A percentile compares a stretch with the other conserved stretches of the same genome.
phyloP scores from a whole-genome alignment of 2,888 invertebrate genomes.

The Hyalella azteca region DNA sequence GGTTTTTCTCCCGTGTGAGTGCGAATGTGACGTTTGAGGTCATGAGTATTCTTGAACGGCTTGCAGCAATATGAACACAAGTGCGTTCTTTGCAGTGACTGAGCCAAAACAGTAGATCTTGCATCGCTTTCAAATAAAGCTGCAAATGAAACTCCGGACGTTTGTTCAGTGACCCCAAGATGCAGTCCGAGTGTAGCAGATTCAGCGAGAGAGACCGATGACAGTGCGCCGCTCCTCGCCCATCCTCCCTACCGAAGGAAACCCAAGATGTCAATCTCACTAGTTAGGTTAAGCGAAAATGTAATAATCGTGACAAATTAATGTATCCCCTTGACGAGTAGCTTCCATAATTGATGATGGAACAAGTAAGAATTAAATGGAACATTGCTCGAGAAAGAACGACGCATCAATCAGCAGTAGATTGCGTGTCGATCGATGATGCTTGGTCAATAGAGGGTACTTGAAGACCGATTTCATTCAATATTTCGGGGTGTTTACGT shows the following conservation, averaged over 20 bases:
- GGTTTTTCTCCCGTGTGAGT: slow-evolving; percentile 56
- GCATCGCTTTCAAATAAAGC: not conserved
- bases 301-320: too few relatives aligned
- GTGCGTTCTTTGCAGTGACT: not conserved
- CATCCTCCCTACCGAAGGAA: slow-evolving; percentile 19
- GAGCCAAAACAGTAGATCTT: not conserved
- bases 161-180: not conserved
- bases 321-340: too few relatives aligned
- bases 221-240: not conserved
- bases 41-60: slow-evolving; percentile 35
- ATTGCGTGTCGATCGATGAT: too few relatives aligned
- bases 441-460: too few relatives aligned
- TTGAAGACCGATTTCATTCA: not conserved
- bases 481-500: slow-evolving; percentile 42
- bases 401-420: not conserved
- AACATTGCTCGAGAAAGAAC: too few relatives aligned
- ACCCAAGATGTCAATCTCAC: slow-evolving; percentile 1
- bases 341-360: too few relatives aligned
- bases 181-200: not conserved
- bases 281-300: too few relatives aligned
- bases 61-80: slow-evolving; percentile 36
- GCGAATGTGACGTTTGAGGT: slow-evolving; percentile 49
- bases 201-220: not conserved
- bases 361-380: too few relatives aligned
- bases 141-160: not conserved